A percentile compares a stretch with the other conserved stretches of the same genome.
Evolutionary conservation across 2,113 vertebrate genomes (phyloP).

Genomic region (Nothocercus julius): DNA sequence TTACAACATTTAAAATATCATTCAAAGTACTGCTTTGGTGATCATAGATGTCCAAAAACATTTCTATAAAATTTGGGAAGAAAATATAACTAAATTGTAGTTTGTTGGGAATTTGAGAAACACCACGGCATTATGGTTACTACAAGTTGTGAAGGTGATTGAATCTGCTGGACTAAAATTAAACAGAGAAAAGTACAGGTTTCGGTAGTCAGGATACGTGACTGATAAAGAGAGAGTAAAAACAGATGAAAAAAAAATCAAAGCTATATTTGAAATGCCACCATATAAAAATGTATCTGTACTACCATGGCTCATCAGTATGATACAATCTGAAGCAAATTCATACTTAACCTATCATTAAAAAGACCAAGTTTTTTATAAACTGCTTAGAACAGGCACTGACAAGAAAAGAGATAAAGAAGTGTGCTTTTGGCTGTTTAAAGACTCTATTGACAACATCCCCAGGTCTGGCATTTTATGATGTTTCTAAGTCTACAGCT

Average conservation of each 20-base stretch:
- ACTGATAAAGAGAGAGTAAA: background rate
- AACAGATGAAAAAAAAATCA: background rate
- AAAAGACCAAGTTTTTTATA: slow-evolving; percentile 19
- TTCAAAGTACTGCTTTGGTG: background rate
- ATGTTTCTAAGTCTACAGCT: slow-evolving; percentile 54
- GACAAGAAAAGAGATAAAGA: slow-evolving; percentile 29
- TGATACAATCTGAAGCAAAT: slow-evolving; percentile 37
- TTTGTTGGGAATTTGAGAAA: background rate
- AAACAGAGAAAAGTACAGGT: background rate
- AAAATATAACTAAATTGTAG: background rate
- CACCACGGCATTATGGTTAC: background rate
- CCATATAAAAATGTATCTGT: background rate
- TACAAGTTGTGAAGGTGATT: background rate
- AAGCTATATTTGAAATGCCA: background rate
- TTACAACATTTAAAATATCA: background rate
- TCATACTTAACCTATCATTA: slow-evolving; percentile 2
- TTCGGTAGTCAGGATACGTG: background rate
- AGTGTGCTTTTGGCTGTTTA: slow-evolving; percentile 41
- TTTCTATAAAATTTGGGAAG: background rate
- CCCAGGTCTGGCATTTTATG: slow-evolving; percentile 55
- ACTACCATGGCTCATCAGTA: background rate
- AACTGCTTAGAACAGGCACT: slow-evolving; percentile 24
- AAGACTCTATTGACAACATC: slow-evolving; percentile 45
- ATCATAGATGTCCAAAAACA: background rate
- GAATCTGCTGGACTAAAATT: background rate